phyloP scores from a whole-genome alignment of 2,797 vertebrate genomes.

The Mionectes olivaceus region DNA sequence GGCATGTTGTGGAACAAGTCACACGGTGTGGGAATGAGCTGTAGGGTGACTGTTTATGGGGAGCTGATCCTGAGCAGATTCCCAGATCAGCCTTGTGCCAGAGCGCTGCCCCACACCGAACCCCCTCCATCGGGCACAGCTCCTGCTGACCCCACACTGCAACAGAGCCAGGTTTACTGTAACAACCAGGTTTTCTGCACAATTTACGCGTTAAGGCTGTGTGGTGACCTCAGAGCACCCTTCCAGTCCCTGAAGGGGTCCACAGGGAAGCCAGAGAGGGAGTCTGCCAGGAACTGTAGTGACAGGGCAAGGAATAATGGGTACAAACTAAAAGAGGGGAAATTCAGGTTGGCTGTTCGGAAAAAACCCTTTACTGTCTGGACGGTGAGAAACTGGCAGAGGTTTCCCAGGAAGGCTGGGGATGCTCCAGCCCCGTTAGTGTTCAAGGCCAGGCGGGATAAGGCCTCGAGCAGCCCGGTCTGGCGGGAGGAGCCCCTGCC shows the following conservation, averaged over 20 bases:
- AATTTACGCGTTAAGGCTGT: background rate
- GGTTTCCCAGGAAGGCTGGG: background rate
- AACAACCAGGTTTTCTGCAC: too few species aligned
- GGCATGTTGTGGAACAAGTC: background rate
- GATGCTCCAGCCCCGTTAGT: too few species aligned
- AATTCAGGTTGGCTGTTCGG: too few species aligned
- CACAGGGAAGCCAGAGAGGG: background rate
- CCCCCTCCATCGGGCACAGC: accelerated
- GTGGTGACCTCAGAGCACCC: background rate
- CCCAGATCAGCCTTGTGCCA: background rate
- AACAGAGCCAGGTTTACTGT: background rate
- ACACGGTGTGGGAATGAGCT: background rate
- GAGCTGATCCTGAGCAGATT: background rate
- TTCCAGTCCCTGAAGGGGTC: too few species aligned
- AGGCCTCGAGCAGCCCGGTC: too few species aligned
- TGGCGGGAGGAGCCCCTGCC: background rate
- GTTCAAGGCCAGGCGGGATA: background rate
- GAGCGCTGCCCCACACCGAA: background rate
- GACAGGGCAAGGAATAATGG: background rate
- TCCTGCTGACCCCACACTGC: background rate
- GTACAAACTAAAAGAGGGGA: background rate
- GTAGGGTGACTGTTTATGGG: background rate
- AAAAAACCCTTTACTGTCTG: background rate
- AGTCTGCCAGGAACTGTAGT: background rate
- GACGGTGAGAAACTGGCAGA: background rate